These are phyloP conservation scores for Tetramorium simillimum DNA, from an alignment of 1,140 invertebrate genomes.

Conservation along the genomic window DNA sequence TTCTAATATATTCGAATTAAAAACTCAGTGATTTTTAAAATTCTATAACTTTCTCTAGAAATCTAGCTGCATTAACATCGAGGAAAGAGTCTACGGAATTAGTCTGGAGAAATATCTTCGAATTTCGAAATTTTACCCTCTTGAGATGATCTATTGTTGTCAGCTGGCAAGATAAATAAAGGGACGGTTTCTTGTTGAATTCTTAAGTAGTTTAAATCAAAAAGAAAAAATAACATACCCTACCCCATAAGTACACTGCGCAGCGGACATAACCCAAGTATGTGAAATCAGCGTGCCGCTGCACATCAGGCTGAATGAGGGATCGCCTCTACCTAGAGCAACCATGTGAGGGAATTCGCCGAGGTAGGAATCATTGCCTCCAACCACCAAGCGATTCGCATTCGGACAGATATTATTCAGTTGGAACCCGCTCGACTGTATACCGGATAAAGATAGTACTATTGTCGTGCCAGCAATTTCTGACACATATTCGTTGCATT, in stretches of 20 bases:
- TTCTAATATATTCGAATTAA: neutral
- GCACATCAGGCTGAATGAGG: slow-evolving; percentile 78
- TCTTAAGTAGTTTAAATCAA: neutral
- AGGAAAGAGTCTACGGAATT: neutral
- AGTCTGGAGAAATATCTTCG: neutral
- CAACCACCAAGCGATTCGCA: slow-evolving; percentile 45
- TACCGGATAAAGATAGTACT: neutral
- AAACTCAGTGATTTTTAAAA: neutral
- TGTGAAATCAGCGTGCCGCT: slow-evolving; percentile 82
- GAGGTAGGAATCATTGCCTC: slow-evolving; percentile 16
- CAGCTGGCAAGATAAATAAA: neutral
- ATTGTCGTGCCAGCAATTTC: neutral
- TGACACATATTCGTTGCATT: slow-evolving; percentile 62
- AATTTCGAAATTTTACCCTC: neutral
- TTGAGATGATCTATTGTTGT: too few relatives aligned
- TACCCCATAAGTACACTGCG: slow-evolving; percentile 79
- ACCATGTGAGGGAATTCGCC: slow-evolving; percentile 88
- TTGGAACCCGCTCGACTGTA: neutral
- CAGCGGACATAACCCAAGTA: slow-evolving; percentile 83
- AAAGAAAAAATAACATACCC: slow-evolving; percentile 57
- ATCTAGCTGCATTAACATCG: too few relatives aligned
- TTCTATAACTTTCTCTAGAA: too few relatives aligned
- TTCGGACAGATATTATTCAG: slow-evolving; percentile 17
- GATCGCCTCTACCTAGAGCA: slow-evolving; percentile 76
- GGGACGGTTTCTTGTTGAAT: neutral